Base-by-base conservation (phyloP, 2,113 vertebrate genomes). In the Tylochromis polylepis region DNA sequence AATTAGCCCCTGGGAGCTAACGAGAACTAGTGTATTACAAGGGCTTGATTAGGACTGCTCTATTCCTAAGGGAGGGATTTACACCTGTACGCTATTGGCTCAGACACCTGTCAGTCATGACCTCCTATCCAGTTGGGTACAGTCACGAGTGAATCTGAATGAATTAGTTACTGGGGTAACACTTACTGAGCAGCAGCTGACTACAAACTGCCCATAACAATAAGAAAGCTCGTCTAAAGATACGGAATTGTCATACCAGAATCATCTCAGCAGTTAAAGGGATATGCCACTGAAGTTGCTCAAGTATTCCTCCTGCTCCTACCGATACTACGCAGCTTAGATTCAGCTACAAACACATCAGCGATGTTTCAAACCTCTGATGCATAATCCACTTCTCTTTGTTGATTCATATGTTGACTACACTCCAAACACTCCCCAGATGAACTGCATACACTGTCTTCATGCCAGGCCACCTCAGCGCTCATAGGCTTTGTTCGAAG, bases 11-110 rank as follows among this genome's bases (percentile, higher is more conserved):
- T 88, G 95, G 97, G 98, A 99, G 97, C 97, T 98, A 98, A 98
- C 97, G 97, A 97, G 97, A 97, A 98, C 97, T 96, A 98, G 97
- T 98, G 98, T 99, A 98, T 99, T 98, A 99, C 97, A 98, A 98
- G 97, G 96, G 97, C 97, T 98, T 99, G 98, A 99, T 98, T 99
- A 98, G 98, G 97, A 86, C 91, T 90, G 87, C 90, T 92, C 86
- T 93, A 81, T 90, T 95, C 95, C 95, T 94, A 6, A 58, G 95
- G 93, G 95, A 94, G 88, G 92, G 94, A 94, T 94, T 93, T 93
- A 93, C 85, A 93, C 93, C 81, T 85, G 91, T 81, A 88, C 27
- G 41, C 88, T 58, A 93, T 94, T 96, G 94, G 94, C 46, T 87
- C 70, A 87, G 65, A 90, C 90, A 91, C 88, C 93, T 91, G 94